Evolutionary conservation across 1,140 invertebrate species (phyloP), one percentile per base, ranked within the genome.

Genomic region (Dryas iulia): DNA sequence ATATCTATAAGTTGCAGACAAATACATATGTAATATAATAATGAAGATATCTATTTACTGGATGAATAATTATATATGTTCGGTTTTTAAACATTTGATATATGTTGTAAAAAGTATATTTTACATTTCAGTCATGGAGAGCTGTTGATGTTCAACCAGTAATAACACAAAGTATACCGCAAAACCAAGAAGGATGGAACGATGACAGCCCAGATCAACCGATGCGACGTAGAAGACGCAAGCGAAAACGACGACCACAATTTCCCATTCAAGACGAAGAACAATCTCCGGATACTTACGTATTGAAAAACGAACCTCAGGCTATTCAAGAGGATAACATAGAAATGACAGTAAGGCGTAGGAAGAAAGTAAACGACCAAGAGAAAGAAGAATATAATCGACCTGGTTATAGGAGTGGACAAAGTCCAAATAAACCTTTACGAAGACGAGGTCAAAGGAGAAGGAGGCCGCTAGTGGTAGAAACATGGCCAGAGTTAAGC

Each of bases 161-260:
- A 65, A 67, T 77, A 53, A 74, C 72, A 47, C 69, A 71, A 62
- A 62, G 74, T 26, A 61, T 74, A 18, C 66, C 71, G 66, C 33
- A 56, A 18, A 39, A 59, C 14, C 30, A 68, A 69, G 59, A 35
- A 35, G 52, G 47, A 18, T 87, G 76, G 81, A 71, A 76, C 25
- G 69, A 73, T 3, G 77, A 81, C 24, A 74, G 63, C 33, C 64
- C 74, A 56, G 85, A 88, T 30, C 74, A 79, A 59, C 72, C 73
- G 8, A 82, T 78, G 1, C 89, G 88, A 80, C 84, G 92, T 3
- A 81, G 92, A 6, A 86, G 92, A 65, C 86, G 93, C 1, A 93
- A 93, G 84, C 82, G 93, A 70, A 94, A 93, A 82, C 83, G 93
- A 39, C 82, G 92, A 61, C 93, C 93, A 14, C 83, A 83, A 63